phyloP scores from a whole-genome alignment of 2,113 vertebrate species.

The Manacus vitellinus region DNA sequence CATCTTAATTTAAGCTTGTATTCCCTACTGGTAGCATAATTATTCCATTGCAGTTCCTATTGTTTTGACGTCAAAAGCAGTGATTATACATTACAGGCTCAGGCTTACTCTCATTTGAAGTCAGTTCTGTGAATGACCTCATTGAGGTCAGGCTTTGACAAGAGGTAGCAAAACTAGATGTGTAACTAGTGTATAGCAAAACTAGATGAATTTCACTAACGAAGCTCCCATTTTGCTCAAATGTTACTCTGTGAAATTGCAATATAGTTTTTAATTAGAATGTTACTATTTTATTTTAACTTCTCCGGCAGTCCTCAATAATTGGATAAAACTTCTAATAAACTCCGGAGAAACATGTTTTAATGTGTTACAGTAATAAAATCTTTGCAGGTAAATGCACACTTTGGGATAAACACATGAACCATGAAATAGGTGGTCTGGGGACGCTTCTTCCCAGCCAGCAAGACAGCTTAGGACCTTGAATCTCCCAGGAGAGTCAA shows the following conservation, averaged over 20 bases:
- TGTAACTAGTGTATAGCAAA: neutral
- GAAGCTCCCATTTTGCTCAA: neutral
- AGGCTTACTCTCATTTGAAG: neutral
- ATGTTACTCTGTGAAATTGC: neutral
- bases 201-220: neutral
- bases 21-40: neutral
- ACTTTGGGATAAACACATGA: neutral
- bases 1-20: neutral
- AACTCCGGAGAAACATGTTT: neutral
- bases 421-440: neutral
- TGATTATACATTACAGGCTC: neutral
- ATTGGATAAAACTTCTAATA: neutral
- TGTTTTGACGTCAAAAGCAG: slow-evolving; percentile 23
- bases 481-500: neutral
- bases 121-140: neutral
- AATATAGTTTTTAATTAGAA: slow-evolving; percentile 16
- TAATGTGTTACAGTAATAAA: neutral
- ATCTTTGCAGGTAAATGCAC: neutral
- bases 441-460: neutral
- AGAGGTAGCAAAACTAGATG: neutral
- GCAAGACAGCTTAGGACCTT: neutral
- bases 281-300: neutral
- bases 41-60: neutral
- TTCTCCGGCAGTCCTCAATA: neutral
- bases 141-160: neutral